Evolutionary conservation across 2,888 invertebrate species (phyloP).

Genomic region (Drosophila rubida): DNA sequence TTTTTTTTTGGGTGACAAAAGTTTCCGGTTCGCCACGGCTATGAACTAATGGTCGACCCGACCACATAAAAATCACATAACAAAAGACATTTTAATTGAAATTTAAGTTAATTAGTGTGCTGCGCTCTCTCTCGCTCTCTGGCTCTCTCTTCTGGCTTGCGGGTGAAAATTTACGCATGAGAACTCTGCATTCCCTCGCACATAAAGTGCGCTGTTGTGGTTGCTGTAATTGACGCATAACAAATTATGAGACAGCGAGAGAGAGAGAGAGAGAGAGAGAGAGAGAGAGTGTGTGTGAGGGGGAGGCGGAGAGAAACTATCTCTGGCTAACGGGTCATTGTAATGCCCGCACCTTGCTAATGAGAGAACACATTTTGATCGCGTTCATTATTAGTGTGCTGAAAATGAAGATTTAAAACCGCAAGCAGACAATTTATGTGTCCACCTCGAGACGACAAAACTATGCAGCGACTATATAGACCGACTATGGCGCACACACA

Average conservation of each 20-base stretch:
- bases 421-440: conserved; percentile 62
- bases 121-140: conserved; percentile 20
- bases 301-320: not conserved
- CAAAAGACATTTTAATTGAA: conserved; percentile 81
- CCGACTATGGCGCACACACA: no score
- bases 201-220: conserved; percentile 42
- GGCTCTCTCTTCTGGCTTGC: not conserved
- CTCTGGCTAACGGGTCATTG: conserved; percentile 36
- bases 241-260: conserved; percentile 41
- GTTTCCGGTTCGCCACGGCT: conserved; percentile 80
- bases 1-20: conserved; percentile 76
- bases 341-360: conserved; percentile 52
- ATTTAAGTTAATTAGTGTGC: conserved; percentile 80
- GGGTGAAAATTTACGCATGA: conserved; percentile 41
- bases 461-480: conserved; percentile 7
- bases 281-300: not conserved
- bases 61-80: conserved; percentile 76
- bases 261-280: not conserved
- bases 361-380: conserved; percentile 59
- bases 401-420: conserved; percentile 71
- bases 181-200: conserved; percentile 16
- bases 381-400: conserved; percentile 50
- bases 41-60: conserved; percentile 66
- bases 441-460: not conserved
- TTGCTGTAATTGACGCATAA: conserved; percentile 62